Evolutionary conservation across 1,140 invertebrate genomes (phyloP).

Genomic region (Melitaea cinxia): DNA sequence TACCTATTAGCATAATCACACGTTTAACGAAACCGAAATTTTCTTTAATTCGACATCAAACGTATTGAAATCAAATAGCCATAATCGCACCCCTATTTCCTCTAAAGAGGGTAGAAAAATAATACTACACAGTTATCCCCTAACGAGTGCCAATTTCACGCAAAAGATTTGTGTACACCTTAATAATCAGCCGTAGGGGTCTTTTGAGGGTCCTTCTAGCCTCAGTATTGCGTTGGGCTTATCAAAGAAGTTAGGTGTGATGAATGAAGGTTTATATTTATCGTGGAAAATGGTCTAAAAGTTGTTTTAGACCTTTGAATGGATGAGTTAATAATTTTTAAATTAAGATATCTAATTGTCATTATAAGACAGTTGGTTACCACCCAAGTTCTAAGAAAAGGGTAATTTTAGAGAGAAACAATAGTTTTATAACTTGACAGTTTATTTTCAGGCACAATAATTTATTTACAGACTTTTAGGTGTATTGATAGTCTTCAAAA

Average conservation of each 20-base stretch:
- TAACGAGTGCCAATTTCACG: slow-evolving; percentile 23
- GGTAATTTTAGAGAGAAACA: too few species aligned
- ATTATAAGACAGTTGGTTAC: too few species aligned
- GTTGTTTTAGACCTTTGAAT: too few species aligned
- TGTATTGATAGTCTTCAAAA: too few species aligned
- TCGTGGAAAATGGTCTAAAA: background rate
- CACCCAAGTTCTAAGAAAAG: too few species aligned
- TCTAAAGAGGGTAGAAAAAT: slow-evolving; percentile 27
- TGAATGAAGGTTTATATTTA: background rate
- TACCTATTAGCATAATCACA: background rate
- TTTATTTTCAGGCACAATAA: too few species aligned
- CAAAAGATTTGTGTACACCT: slow-evolving; percentile 26
- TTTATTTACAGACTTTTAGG: too few species aligned
- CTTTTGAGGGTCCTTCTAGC: slow-evolving; percentile 26
- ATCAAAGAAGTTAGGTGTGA: background rate
- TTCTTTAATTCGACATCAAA: background rate
- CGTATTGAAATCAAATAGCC: slow-evolving; percentile 22
- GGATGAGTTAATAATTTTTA: too few species aligned
- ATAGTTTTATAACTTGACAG: too few species aligned
- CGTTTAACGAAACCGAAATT: background rate
- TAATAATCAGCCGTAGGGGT: slow-evolving; percentile 24
- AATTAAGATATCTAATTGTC: too few species aligned
- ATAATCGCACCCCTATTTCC: slow-evolving; percentile 26
- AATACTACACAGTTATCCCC: slow-evolving; percentile 21
- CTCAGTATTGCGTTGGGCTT: slow-evolving; percentile 11